A percentile compares a stretch with the other conserved stretches of the same genome.
Conservation (phyloP, 2,113 vertebrate genomes). For the Diadophis punctatus region DNA sequence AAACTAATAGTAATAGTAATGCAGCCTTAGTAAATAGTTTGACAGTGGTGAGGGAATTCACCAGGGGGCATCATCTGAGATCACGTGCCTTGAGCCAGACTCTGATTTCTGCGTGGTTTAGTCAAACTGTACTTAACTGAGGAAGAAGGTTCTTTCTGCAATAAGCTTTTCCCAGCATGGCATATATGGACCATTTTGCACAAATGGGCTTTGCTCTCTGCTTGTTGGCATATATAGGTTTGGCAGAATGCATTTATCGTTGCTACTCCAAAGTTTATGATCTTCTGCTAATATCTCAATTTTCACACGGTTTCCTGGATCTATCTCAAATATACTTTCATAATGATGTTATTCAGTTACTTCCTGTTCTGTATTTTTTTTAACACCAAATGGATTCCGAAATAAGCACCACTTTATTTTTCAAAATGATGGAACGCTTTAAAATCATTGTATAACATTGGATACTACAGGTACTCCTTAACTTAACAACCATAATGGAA, state of each 20-base stretch:
- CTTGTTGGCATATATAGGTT: neutral
- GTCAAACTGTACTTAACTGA: neutral
- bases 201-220: neutral
- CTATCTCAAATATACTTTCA: neutral
- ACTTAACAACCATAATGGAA: neutral
- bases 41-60: no score
- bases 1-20: no score
- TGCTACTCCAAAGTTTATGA: neutral
- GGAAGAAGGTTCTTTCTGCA: neutral
- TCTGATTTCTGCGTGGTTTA: neutral
- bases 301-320: neutral
- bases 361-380: neutral
- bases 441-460: neutral
- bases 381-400: neutral
- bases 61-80: conserved; percentile 18
- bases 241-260: neutral
- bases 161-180: neutral
- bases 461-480: neutral
- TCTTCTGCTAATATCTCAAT: neutral
- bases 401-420: neutral
- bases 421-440: neutral
- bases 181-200: neutral
- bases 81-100: conserved; percentile 11
- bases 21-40: no score
- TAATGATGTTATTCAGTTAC: neutral